Percentiles rank a stretch among this genome's conserved stretches.
Evolutionary conservation across 2,888 invertebrate species (phyloP).

Genomic region (Amiota mariae): DNA sequence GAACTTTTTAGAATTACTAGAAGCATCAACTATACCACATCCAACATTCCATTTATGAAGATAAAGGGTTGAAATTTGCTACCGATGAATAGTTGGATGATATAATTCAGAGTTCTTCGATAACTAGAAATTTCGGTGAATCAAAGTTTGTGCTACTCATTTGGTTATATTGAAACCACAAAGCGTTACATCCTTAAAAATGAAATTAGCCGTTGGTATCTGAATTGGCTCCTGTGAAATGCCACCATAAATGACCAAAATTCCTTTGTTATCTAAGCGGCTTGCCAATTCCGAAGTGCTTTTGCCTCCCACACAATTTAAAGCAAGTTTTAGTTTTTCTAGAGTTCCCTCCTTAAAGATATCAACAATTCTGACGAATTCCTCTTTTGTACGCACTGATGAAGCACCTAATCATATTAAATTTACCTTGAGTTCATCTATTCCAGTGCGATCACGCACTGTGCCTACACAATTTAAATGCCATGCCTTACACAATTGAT

Average conservation of each 20-base stretch:
- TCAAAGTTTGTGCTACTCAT: constrained; percentile 87
- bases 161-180: constrained; percentile 92
- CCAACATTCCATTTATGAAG: no score
- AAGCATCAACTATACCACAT: no score
- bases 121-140: no score
- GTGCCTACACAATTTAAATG: constrained; percentile 89
- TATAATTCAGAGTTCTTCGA: no score
- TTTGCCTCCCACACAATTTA: constrained; percentile 96
- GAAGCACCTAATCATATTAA: constrained; percentile 86
- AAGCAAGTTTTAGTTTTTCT: constrained; percentile 83
- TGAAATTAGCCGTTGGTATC: constrained; percentile 85
- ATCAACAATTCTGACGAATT: constrained; percentile 77
- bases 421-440: constrained; percentile 79
- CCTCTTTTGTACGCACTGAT: constrained; percentile 88
- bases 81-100: no score
- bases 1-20: no score
- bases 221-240: constrained; percentile 92
- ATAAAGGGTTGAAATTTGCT: no score
- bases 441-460: constrained; percentile 85
- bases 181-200: constrained; percentile 87
- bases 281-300: constrained; percentile 87
- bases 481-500: constrained; percentile 88
- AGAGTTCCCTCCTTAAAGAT: constrained; percentile 77
- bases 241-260: constrained; percentile 95
- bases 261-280: constrained; percentile 81